Evolutionary conservation across 2,888 invertebrate genomes (phyloP), one percentile per base, ranked within the genome.

Genomic region (Eilema griseolum): DNA sequence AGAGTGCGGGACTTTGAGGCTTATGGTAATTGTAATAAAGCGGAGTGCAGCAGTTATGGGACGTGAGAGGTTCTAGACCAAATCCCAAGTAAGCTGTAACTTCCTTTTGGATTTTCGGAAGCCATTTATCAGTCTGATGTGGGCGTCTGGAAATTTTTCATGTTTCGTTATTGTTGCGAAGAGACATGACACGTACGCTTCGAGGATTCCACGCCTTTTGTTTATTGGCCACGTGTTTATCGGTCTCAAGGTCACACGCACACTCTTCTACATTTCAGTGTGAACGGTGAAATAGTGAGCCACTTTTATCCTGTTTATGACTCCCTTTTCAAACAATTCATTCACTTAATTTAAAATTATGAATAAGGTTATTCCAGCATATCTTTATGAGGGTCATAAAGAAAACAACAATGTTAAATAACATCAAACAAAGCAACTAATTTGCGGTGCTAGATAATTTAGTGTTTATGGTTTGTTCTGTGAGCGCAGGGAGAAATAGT

Each of bases 101-200:
- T 95, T 95, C 95, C 95, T 95, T 95, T 95, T 95, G 95, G 95
- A 95, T 95, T 95, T 95, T 95, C 95, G 95, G 95, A 95, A 95
- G 95, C 95, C 95, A 95, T 95, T 95, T 95, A 95, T 95, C 95
- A 95, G 95, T 95, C 94, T 95, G 95, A 95, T 95, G 95, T 92
- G 93, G 88, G 94, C 93, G 95, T 94, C 95, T 95, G 94, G 94
- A 95, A 94, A 95, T 95, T 95, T 95, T 95, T 95, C 95, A 95
- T 95, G 95, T 95, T 95, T 95, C 94, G 94, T 95, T 95, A 95
- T 94, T 95, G 94, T 92, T 90, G 85, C 85, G 88, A 85, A 86
- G 88, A 86, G 89, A 90, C 92, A 90, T 92, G 92, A 92, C 94
- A 93, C 92, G 93, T 91, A 91, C 91, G 89, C 88, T 82, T 80